A percentile compares a stretch with the other conserved stretches of the same genome.
phyloP scores from a whole-genome alignment of 92 coral and sea anemone genomes.

The Siderastrea radians region DNA sequence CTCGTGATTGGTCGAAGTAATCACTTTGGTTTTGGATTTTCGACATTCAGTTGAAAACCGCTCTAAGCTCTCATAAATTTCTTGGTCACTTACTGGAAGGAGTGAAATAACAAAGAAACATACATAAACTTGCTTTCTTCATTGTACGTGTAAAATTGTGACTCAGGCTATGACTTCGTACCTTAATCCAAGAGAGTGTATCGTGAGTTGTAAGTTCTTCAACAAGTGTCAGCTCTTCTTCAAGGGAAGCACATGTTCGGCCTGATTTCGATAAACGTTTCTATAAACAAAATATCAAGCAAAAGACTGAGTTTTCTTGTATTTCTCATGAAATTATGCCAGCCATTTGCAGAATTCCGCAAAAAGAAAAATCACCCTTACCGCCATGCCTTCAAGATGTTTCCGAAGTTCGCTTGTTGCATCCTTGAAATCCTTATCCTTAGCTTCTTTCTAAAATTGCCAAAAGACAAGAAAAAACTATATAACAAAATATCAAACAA shows the following conservation, averaged over 20 bases:
- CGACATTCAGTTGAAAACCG: too few species aligned
- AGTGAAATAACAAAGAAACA: too few species aligned
- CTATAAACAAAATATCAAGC: slow-evolving; percentile 27
- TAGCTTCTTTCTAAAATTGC: slow-evolving; percentile 60
- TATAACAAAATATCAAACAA: too few species aligned
- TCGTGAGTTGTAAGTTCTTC: slow-evolving; percentile 85
- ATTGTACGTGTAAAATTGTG: too few species aligned
- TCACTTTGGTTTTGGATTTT: too few species aligned
- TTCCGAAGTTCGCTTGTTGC: slow-evolving; percentile 72
- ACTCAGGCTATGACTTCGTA: not conserved
- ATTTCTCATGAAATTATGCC: not conserved
- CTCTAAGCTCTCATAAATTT: too few species aligned
- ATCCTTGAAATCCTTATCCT: slow-evolving; percentile 76
- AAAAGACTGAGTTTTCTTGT: not conserved
- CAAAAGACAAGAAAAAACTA: not conserved
- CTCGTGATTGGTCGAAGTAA: too few species aligned
- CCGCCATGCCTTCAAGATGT: slow-evolving; percentile 82
- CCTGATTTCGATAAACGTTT: slow-evolving; percentile 84
- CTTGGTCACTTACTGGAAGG: too few species aligned
- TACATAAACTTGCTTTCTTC: too few species aligned
- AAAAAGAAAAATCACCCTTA: not conserved
- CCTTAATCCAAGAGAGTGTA: slow-evolving; percentile 85
- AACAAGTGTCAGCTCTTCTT: slow-evolving; percentile 79
- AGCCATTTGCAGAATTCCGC: not conserved
- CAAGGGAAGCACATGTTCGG: slow-evolving; percentile 71